Conservation (phyloP, 2,888 invertebrate species). For the Dicycla oo region DNA sequence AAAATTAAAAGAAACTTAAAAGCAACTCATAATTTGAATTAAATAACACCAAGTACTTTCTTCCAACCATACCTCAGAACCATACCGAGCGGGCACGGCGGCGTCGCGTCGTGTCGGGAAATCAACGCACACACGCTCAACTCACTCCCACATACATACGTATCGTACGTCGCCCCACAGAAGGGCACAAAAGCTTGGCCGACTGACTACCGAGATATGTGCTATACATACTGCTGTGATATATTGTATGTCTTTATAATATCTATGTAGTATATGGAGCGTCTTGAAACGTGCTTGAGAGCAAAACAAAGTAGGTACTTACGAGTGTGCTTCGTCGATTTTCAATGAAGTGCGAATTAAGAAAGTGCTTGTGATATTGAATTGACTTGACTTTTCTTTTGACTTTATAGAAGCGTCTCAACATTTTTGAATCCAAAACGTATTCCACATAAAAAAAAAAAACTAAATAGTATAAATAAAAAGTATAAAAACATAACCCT, state of each 20-base stretch:
- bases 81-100: conserved; percentile 76
- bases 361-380: not conserved
- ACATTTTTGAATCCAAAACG: not conserved
- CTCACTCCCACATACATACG: conserved; percentile 62
- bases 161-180: conserved; percentile 70
- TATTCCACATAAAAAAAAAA: too few species aligned
- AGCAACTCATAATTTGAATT: conserved; percentile 24
- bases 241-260: conserved; percentile 60
- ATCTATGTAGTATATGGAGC: conserved; percentile 49
- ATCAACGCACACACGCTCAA: conserved; percentile 87
- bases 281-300: conserved; percentile 44
- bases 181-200: conserved; percentile 86
- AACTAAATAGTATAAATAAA: too few species aligned
- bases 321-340: conserved; percentile 1
- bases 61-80: conserved; percentile 69
- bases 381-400: not conserved
- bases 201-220: conserved; percentile 86
- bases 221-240: conserved; percentile 65
- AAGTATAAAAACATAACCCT: too few species aligned
- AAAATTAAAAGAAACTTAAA: not conserved
- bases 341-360: not conserved
- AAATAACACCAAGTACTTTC: conserved; percentile 65
- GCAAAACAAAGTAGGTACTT: conserved; percentile 45
- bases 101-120: conserved; percentile 84
- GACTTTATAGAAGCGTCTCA: not conserved